Conservation (phyloP, 1,140 invertebrate genomes). For the Lucilia sericata region DNA sequence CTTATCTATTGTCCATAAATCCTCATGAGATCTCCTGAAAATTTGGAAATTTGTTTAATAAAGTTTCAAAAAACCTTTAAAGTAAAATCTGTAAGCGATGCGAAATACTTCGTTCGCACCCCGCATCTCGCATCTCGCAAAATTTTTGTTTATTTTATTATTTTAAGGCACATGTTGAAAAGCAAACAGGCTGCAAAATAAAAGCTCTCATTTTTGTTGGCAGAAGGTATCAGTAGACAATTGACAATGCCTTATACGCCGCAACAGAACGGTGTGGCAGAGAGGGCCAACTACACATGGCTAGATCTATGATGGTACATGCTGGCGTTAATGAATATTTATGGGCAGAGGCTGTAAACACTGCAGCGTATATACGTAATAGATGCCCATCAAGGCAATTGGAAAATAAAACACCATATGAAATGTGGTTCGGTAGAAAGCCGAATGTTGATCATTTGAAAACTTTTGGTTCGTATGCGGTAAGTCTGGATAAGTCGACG, state of each 20-base stretch:
- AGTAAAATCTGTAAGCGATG: constrained; percentile 56
- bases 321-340: constrained; percentile 58
- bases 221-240: constrained; percentile 48
- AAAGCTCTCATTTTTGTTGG: constrained; percentile 48
- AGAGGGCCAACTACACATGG: constrained; percentile 53
- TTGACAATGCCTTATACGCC: constrained; percentile 55
- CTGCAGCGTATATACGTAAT: constrained; percentile 60
- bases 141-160: constrained; percentile 65
- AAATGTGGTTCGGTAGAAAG: constrained; percentile 38
- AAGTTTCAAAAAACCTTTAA: constrained; percentile 55
- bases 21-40: too few relatives aligned
- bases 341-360: constrained; percentile 68
- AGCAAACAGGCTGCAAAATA: constrained; percentile 48
- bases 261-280: constrained; percentile 66
- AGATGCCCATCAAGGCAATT: constrained; percentile 37
- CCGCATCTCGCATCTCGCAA: too few relatives aligned
- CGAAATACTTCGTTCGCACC: constrained; percentile 64
- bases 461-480: constrained; percentile 59
- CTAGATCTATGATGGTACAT: constrained; percentile 59
- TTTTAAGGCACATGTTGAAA: constrained; percentile 24
- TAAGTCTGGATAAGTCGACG: constrained; percentile 60
- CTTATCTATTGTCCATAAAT: too few relatives aligned
- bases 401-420: constrained; percentile 42
- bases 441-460: constrained; percentile 52
- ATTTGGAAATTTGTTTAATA: too few relatives aligned